These are phyloP conservation scores for Ptychadena robeensis DNA, from an alignment of 2,797 vertebrate species.

Conservation along the genomic window DNA sequence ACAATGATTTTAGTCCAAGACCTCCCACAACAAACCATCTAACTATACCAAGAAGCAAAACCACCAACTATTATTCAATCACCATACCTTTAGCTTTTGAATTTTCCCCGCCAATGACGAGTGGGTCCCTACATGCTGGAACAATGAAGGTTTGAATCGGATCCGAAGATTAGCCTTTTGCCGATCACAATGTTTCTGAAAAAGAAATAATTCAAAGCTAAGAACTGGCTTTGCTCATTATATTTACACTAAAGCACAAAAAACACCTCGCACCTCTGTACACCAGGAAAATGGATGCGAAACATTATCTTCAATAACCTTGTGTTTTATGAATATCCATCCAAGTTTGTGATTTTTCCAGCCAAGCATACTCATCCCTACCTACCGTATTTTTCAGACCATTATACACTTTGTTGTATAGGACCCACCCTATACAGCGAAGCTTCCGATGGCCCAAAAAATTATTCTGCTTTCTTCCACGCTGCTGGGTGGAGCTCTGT, in stretches of 20 bases:
- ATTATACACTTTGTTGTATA: too few relatives aligned
- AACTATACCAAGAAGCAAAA: neutral
- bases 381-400: too few relatives aligned
- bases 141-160: slow-evolving; percentile 96
- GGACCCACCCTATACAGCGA: too few relatives aligned
- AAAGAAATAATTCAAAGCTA: neutral
- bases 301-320: too few relatives aligned
- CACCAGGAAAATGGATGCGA: too few relatives aligned
- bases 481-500: too few relatives aligned
- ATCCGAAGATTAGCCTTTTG: slow-evolving; percentile 97
- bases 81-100: slow-evolving; percentile 92
- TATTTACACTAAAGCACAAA: too few relatives aligned
- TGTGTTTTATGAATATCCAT: neutral
- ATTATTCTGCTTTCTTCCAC: too few relatives aligned
- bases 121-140: slow-evolving; percentile 96
- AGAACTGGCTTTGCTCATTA: neutral
- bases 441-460: too few relatives aligned
- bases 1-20: neutral
- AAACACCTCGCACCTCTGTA: too few relatives aligned
- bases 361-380: too few relatives aligned
- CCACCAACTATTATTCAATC: neutral
- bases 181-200: slow-evolving; percentile 95
- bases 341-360: too few relatives aligned
- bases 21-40: neutral
- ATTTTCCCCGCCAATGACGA: slow-evolving; percentile 97